Evolutionary conservation across 2,797 vertebrate species (phyloP).

Genomic region (Enteromius argenteus): DNA sequence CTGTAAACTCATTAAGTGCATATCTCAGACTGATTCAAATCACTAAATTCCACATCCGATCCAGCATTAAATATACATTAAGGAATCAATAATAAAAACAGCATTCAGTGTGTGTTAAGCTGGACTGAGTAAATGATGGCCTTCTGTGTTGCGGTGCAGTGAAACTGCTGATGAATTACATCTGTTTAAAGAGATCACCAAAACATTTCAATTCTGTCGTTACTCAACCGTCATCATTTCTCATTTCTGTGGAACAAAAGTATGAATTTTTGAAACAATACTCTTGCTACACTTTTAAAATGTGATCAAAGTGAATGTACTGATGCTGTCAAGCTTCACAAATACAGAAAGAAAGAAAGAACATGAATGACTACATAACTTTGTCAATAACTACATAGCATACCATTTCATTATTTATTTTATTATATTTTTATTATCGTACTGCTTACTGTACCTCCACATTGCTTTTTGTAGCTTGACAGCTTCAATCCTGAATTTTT

Average conservation of each 20-base stretch:
- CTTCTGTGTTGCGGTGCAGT: background rate
- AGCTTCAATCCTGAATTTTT: background rate
- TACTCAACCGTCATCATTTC: background rate
- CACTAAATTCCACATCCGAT: conserved; percentile 34
- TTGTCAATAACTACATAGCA: background rate
- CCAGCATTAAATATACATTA: conserved; percentile 30
- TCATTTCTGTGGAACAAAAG: background rate
- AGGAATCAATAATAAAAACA: conserved; percentile 28
- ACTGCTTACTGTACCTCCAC: background rate
- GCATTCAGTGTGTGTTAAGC: conserved; percentile 23
- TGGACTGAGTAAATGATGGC: background rate
- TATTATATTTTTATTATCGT: no score
- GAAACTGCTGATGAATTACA: conserved; percentile 6
- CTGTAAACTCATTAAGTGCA: conserved; percentile 30
- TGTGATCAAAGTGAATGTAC: background rate
- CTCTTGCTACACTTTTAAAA: background rate
- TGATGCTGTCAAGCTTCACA: background rate
- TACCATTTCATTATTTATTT: no score
- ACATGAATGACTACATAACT: background rate
- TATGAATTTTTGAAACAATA: background rate
- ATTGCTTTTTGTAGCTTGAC: background rate
- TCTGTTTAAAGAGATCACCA: background rate
- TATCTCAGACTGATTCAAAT: conserved; percentile 10
- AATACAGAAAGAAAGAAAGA: background rate
- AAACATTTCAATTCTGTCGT: background rate